A percentile compares a stretch with the other conserved stretches of the same genome.
Conservation (phyloP, 2,113 vertebrate genomes). For the Pterophyllum scalare region DNA sequence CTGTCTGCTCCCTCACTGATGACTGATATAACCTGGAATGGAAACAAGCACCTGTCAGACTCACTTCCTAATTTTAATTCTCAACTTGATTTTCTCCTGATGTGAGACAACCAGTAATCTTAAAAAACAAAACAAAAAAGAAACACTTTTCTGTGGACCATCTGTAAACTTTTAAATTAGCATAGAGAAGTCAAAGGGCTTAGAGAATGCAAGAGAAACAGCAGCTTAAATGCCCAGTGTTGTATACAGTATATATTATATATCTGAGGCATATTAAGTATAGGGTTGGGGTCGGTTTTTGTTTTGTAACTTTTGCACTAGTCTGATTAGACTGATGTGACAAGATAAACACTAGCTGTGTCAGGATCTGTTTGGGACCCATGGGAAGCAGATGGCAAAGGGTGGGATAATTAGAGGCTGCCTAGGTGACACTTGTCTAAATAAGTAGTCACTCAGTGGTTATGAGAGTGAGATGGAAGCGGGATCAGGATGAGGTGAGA, state of each 20-base stretch:
- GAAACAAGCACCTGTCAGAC: conserved; percentile 69
- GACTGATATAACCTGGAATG: conserved; percentile 59
- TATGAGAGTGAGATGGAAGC: neutral
- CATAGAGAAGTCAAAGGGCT: neutral
- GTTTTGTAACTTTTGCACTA: neutral
- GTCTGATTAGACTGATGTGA: neutral
- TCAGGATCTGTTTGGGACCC: neutral
- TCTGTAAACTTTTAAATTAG: neutral
- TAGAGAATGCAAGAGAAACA: neutral
- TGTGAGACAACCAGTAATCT: conserved; percentile 19
- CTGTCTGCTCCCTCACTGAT: conserved; percentile 55
- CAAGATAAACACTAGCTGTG: neutral
- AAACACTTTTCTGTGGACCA: neutral
- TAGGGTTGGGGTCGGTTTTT: neutral
- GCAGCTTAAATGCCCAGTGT: neutral
- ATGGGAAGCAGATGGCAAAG: neutral
- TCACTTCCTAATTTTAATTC: conserved; percentile 57
- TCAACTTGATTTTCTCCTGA: conserved; percentile 17
- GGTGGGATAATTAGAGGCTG: conserved; percentile 26
- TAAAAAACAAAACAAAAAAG: no score
- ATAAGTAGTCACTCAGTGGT: neutral
- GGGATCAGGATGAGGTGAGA: neutral
- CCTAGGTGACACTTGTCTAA: conserved; percentile 13
- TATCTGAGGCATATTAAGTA: neutral
- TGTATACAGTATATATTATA: neutral